A percentile compares a stretch with the other conserved stretches of the same genome.
These are phyloP conservation scores for Tyria jacobaeae DNA, from an alignment of 2,888 invertebrate species.

Conservation along the genomic window DNA sequence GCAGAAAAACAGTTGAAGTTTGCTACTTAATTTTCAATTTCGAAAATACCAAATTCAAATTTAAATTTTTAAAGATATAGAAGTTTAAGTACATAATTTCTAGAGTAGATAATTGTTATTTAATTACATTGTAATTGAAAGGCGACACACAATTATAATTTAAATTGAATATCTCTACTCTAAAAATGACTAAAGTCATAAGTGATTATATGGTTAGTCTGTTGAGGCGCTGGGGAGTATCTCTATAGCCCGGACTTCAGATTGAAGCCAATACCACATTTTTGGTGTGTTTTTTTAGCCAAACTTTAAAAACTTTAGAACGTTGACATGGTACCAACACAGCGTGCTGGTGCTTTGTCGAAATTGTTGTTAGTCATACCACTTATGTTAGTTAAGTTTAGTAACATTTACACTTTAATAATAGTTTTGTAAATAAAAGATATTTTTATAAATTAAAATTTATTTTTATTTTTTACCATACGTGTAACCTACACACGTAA, in stretches of 20 bases:
- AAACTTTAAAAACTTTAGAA: constrained; percentile 66
- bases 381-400: constrained; percentile 63
- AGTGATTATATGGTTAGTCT: constrained; percentile 53
- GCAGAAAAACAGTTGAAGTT: not conserved
- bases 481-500: too few relatives aligned
- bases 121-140: not conserved
- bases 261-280: constrained; percentile 40
- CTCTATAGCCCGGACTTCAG: constrained; percentile 34
- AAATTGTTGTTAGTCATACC: constrained; percentile 78
- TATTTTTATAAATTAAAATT: constrained; percentile 51
- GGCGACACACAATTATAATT: not conserved
- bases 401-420: constrained; percentile 60
- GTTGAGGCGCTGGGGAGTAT: constrained; percentile 72
- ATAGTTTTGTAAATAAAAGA: constrained; percentile 73
- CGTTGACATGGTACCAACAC: constrained; percentile 74
- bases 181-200: not conserved
- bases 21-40: too few relatives aligned
- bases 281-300: constrained; percentile 61
- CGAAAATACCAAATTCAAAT: too few relatives aligned
- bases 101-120: not conserved
- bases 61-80: not conserved
- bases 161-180: not conserved
- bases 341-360: constrained; percentile 73
- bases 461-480: constrained; percentile 10
- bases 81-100: not conserved